phyloP scores from a whole-genome alignment of 2,797 vertebrate genomes.

The Pantherophis vulpinus region DNA sequence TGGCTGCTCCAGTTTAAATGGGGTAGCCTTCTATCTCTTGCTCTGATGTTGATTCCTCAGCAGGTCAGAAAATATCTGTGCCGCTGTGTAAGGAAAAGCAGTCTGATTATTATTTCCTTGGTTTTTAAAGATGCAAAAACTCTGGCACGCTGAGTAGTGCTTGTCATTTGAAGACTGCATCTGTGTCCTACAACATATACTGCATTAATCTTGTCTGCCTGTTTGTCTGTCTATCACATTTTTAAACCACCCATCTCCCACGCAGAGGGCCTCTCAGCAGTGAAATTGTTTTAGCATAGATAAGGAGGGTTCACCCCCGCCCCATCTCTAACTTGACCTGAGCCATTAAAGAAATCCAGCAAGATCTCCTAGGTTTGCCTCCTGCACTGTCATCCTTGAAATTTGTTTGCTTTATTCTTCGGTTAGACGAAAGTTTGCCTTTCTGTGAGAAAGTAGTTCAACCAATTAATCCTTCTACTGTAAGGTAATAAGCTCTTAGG shows the following conservation, averaged over 20 bases:
- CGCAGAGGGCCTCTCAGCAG: neutral
- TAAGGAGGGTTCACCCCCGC: neutral
- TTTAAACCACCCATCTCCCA: neutral
- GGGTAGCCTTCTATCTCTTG: neutral
- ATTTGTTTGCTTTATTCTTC: constrained; percentile 1
- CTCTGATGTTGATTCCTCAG: neutral
- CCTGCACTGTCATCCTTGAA: neutral
- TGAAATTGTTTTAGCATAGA: neutral
- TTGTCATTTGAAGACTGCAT: no score
- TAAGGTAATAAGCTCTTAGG: neutral
- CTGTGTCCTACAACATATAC: neutral
- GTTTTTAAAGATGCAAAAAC: neutral
- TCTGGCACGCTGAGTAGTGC: neutral
- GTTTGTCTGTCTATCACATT: neutral
- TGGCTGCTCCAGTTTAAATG: neutral
- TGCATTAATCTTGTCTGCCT: neutral
- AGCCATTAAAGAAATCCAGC: neutral
- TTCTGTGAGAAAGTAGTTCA: neutral
- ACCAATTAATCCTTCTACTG: neutral
- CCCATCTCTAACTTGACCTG: neutral
- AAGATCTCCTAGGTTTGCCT: neutral
- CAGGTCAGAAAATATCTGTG: neutral
- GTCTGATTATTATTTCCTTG: neutral
- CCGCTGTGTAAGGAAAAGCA: neutral
- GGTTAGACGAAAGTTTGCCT: neutral